Base-by-base conservation (phyloP, 2,113 vertebrate species). In the Astatoreochromis straeleni region DNA sequence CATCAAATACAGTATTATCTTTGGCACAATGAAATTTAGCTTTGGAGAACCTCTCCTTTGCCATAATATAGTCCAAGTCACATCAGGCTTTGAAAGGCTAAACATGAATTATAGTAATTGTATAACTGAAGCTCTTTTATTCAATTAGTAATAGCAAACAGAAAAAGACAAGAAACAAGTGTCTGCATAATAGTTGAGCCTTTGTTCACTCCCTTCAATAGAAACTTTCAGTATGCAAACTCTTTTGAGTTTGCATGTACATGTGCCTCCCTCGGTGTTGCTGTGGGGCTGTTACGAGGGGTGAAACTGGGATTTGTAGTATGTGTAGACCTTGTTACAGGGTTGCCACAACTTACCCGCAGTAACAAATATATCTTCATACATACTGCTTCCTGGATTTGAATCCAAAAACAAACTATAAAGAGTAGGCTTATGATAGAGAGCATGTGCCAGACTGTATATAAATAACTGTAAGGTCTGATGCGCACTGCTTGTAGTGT, bases 1-100 rank as follows among this genome's bases (percentile, higher is more conserved):
- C 89, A 92, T 94, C 91, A 93, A 94, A 94, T 49, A 78, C 70
- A 49, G 24, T 93, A 93, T 95, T 94, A 90, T 94, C 82, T 94
- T 93, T 94, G 93, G 92, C 91, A 92, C 82, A 54, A 86, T 78
- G 81, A 79, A 84, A 85, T 89, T 51, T 65, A 68, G 84, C 91
- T 92, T 85, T 80, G 80, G 79, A 89, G 79, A 82, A 83, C 57
- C 29, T 68, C 58, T 84, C 45, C 19, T n/a, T 87, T 49, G 80
- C 85, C 65, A 4, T 82, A 19, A 4, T 31, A 65, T 31, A 17
- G 55, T 83, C 65, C 45, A 68, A 89, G 82, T 81, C 57, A 80
- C 38, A 53, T 16, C 38, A 80, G 87, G 63, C 81, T 45, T 53
- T 42, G 26, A 40, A 82, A 84, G 87, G 33, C 73, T 53, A 68